Conservation (phyloP, 2,113 vertebrate species). For the Pachyramphus minor region DNA sequence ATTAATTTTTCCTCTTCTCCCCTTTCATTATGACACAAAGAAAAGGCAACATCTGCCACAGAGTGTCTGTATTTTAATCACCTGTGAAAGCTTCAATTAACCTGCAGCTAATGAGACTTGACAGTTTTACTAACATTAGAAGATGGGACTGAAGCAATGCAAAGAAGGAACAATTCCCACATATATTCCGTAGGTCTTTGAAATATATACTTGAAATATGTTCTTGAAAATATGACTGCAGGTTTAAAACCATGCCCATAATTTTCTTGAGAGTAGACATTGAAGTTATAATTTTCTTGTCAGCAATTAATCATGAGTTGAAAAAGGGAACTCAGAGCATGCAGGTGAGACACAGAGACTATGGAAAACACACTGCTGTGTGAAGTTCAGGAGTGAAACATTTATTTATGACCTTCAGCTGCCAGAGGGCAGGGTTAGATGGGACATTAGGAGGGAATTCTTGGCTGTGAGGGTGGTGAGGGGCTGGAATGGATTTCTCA, state of each 20-base stretch:
- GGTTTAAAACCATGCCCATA: neutral
- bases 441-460: neutral
- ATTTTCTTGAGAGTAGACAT: neutral
- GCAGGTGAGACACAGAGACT: neutral
- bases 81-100: neutral
- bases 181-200: neutral
- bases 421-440: neutral
- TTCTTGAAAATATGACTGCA: neutral
- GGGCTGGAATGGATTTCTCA: neutral
- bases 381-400: neutral
- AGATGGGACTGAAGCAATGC: neutral
- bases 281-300: neutral
- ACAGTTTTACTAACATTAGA: neutral
- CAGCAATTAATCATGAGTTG: neutral
- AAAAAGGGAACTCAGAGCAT: neutral
- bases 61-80: neutral
- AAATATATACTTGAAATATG: neutral
- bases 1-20: neutral
- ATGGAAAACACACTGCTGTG: fast-evolving
- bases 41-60: neutral
- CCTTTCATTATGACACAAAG: neutral
- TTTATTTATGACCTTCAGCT: neutral
- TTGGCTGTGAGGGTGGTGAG: neutral
- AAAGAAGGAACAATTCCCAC: neutral
- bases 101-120: neutral